phyloP scores from a whole-genome alignment of 2,888 invertebrate species.

The Drepanosiphum platanoidis region DNA sequence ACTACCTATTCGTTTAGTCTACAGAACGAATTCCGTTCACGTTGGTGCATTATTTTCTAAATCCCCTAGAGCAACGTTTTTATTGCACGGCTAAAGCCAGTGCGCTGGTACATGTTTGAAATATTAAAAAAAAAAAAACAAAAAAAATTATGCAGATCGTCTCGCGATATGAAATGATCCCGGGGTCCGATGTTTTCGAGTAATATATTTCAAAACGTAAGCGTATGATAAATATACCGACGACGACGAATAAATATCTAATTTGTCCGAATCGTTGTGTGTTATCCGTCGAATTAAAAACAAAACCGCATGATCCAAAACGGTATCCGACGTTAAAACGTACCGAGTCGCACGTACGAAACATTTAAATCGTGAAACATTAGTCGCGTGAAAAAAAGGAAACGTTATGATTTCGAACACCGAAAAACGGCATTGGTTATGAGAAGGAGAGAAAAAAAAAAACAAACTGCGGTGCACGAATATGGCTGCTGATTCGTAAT shows the following conservation, averaged over 20 bases:
- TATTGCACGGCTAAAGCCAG: not conserved
- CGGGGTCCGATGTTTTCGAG: slow-evolving; percentile 5
- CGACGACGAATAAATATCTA: not conserved
- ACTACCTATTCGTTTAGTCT: not conserved
- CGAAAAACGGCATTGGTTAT: not conserved
- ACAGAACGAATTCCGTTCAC: not conserved
- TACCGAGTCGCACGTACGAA: not conserved
- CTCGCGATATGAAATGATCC: slow-evolving; percentile 20
- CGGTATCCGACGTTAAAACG: not conserved
- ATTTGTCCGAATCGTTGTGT: not conserved
- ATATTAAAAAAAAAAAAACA: slow-evolving; percentile 14
- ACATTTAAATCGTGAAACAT: not conserved
- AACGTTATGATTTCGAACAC: not conserved
- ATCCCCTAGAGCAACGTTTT: slow-evolving; percentile 21
- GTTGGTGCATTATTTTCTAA: not conserved
- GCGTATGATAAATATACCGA: not conserved
- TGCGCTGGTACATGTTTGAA: not conserved
- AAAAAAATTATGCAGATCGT: slow-evolving; percentile 30
- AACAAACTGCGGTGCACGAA: not conserved
- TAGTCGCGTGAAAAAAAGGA: not conserved
- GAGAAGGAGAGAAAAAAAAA: not conserved
- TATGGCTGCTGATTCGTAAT: slow-evolving; percentile 40
- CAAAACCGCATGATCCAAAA: not conserved
- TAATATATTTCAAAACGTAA: not conserved
- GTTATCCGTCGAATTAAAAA: not conserved